Conservation (phyloP, 2,797 vertebrate species). For the Typhlichthys subterraneus region DNA sequence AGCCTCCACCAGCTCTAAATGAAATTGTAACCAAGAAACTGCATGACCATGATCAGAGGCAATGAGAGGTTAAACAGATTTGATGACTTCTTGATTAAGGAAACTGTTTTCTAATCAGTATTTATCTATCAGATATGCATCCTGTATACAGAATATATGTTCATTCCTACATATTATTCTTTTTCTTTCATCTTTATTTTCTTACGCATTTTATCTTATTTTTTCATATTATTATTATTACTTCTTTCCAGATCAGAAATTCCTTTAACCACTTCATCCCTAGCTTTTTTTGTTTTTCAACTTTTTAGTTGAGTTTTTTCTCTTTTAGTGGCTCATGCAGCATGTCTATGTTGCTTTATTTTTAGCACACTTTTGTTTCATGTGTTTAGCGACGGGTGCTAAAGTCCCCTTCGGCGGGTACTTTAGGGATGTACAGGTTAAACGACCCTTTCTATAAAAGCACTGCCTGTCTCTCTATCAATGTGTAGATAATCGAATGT, state of each 20-base stretch:
- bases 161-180: neutral
- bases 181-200: neutral
- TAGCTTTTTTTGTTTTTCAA: too few species aligned
- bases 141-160: too few species aligned
- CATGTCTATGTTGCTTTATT: too few species aligned
- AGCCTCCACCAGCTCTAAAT: conserved; percentile 37
- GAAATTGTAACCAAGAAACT: conserved; percentile 66
- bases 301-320: too few species aligned
- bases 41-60: conserved; percentile 39
- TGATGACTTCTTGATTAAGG: conserved; percentile 19
- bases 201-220: conserved; percentile 1
- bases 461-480: neutral
- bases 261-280: too few species aligned
- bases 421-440: too few species aligned
- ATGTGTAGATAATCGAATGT: neutral
- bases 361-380: too few species aligned
- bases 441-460: neutral
- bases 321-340: too few species aligned
- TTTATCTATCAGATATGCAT: conserved; percentile 5
- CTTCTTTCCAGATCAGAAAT: neutral
- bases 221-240: neutral
- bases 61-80: conserved; percentile 43
- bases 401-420: too few species aligned
- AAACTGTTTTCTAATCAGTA: conserved; percentile 2
- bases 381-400: too few species aligned